phyloP scores from a whole-genome alignment of 1,140 invertebrate genomes.

The Matsumurasca onukii region DNA sequence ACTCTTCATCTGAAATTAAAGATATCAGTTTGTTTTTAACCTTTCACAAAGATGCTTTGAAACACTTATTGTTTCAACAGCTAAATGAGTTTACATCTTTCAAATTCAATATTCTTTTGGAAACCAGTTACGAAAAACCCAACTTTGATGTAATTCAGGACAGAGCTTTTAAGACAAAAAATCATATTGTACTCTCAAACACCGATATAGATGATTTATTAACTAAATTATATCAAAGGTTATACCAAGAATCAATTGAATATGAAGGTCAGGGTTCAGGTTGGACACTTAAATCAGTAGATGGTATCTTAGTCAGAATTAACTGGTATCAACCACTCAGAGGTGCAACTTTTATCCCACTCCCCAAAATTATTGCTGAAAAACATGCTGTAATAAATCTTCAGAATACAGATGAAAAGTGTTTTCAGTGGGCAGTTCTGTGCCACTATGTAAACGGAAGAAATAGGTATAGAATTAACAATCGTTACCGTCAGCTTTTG shows the following conservation, averaged over 20 bases:
- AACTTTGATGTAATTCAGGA: too few species aligned
- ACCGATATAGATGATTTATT: background rate
- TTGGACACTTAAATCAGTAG: background rate
- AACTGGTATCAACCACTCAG: too few species aligned
- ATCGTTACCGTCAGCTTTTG: background rate
- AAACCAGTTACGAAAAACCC: too few species aligned
- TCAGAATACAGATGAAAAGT: slow-evolving; percentile 16
- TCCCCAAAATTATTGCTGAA: background rate
- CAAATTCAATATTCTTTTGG: too few species aligned
- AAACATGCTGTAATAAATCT: slow-evolving; percentile 10
- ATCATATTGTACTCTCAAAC: background rate
- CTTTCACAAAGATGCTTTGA: too few species aligned
- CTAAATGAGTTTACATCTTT: too few species aligned
- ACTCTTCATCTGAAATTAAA: too few species aligned
- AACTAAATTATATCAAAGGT: background rate
- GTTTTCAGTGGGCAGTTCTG: slow-evolving; percentile 24
- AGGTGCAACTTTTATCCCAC: background rate
- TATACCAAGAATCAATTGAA: background rate
- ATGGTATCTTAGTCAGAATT: slow-evolving; percentile 12
- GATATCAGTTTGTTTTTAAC: too few species aligned
- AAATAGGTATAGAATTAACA: background rate
- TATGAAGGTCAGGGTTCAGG: background rate
- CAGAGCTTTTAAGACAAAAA: too few species aligned
- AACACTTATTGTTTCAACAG: too few species aligned
- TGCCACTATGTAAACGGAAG: slow-evolving; percentile 7